Conservation (phyloP, 2,888 invertebrate species). For the Esperia sulphurella region DNA sequence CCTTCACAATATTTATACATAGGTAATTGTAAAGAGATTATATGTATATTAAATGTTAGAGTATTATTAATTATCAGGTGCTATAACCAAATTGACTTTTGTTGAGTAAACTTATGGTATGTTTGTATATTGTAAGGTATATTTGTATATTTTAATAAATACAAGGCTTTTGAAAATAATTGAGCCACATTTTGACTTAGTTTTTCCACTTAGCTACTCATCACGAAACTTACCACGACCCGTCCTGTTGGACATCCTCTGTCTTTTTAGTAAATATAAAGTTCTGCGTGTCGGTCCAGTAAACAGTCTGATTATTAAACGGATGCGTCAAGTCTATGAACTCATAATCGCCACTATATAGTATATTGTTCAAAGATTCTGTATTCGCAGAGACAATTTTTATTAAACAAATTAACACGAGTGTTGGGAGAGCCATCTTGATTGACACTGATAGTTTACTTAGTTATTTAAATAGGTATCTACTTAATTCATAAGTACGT, state of each 20-base stretch:
- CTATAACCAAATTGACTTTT: too few species aligned
- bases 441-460: conserved; percentile 8
- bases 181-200: not conserved
- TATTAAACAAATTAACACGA: conserved; percentile 18
- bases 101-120: too few species aligned
- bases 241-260: conserved; percentile 8
- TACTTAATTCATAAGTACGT: not conserved
- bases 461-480: not conserved
- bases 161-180: too few species aligned
- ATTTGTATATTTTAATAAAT: too few species aligned
- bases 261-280: conserved; percentile 17
- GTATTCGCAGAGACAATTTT: conserved; percentile 12
- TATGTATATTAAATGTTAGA: too few species aligned
- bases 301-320: conserved; percentile 15
- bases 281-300: conserved; percentile 13
- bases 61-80: too few species aligned
- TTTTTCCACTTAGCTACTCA: not conserved
- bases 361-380: conserved; percentile 20
- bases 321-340: conserved; percentile 16
- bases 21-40: too few species aligned
- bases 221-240: conserved; percentile 15
- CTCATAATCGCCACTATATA: conserved; percentile 13
- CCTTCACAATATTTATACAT: too few species aligned
- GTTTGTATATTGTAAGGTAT: too few species aligned
- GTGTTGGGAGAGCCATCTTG: conserved; percentile 25